A percentile compares a stretch with the other conserved stretches of the same genome.
phyloP scores from a whole-genome alignment of 2,888 invertebrate species.

The Athalia rosae region DNA sequence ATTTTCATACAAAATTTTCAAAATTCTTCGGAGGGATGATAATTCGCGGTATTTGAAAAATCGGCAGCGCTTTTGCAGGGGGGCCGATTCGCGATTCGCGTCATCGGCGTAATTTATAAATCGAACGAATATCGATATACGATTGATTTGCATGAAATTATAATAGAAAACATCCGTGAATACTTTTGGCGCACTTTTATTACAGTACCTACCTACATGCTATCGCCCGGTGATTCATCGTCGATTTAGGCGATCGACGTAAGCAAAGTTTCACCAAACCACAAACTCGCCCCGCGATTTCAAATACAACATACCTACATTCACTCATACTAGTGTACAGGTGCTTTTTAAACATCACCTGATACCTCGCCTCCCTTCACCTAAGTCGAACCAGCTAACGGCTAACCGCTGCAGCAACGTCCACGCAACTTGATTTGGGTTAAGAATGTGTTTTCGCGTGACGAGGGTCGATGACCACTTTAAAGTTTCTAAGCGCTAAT shows the following conservation, averaged over 20 bases:
- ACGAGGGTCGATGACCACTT: conserved; percentile 38
- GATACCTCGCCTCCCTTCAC: background rate
- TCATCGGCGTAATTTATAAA: too few relatives aligned
- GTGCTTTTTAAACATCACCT: too few relatives aligned
- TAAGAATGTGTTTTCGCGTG: conserved; percentile 46
- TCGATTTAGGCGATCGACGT: conserved; percentile 9
- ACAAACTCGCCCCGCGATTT: conserved; percentile 7
- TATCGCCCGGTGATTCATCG: background rate
- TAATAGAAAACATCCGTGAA: too few relatives aligned
- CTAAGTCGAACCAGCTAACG: background rate
- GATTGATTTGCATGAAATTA: too few relatives aligned
- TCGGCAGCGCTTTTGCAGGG: background rate
- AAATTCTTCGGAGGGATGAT: too few relatives aligned
- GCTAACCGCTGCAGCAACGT: background rate
- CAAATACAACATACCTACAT: background rate
- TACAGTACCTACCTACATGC: background rate
- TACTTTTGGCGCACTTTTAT: background rate
- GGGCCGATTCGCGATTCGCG: too few relatives aligned
- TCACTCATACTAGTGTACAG: too few relatives aligned
- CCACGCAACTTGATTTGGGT: conserved; percentile 35
- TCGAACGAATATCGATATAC: too few relatives aligned
- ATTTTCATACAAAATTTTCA: background rate
- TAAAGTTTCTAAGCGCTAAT: conserved; percentile 44
- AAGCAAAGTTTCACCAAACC: conserved; percentile 28
- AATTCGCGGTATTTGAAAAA: background rate